Evolutionary conservation across 2,797 vertebrate genomes (phyloP), one percentile per base, ranked within the genome.

Genomic region (Alca torda): DNA sequence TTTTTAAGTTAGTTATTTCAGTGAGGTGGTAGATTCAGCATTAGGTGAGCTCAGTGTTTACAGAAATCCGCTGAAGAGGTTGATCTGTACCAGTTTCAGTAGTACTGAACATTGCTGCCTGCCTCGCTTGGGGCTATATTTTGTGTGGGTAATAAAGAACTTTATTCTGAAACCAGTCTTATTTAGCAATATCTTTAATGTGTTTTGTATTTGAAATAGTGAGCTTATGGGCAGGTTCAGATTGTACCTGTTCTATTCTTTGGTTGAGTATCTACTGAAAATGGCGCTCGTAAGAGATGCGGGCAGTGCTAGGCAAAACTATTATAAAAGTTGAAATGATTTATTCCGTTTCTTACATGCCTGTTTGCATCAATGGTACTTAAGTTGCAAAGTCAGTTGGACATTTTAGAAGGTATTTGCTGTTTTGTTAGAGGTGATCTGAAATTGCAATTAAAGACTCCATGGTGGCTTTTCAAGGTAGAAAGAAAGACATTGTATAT

Each of bases 311-410:
- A 35, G 33, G 14, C 92, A 45, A 51, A 65, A 50, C 64, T 16
- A 35, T 15, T 16, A 3, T 33, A 11, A 2, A 45, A 57, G n/a
- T 25, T 39, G 26, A 59, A 85, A 64, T 80, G 2, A 21, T 48
- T 48, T 37, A 11, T 37, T 63, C 0, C 1, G 56, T 59, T 80
- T 41, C n/a, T 19, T 19, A 84, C 31, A 7, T 53, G 10, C 9
- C 24, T 7, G 21, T 39, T 83, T 45, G 28, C 25, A 46, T 57
- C 0, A 2, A 0, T 1, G 2, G 11, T 59, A 26, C n/a, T 80
- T 35, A 64, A 3, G 0, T 59, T 84, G 41, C 43, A 50, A 65
- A 67, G 31, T 74, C 15, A 48, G 10, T 13, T 81, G 59, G 37
- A 45, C 7, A 2, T 60, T 61, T 79, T 73, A 26, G 33, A 9